Evolutionary conservation across 2,797 vertebrate genomes (phyloP).

Genomic region (Oceanodroma leucorhoa): DNA sequence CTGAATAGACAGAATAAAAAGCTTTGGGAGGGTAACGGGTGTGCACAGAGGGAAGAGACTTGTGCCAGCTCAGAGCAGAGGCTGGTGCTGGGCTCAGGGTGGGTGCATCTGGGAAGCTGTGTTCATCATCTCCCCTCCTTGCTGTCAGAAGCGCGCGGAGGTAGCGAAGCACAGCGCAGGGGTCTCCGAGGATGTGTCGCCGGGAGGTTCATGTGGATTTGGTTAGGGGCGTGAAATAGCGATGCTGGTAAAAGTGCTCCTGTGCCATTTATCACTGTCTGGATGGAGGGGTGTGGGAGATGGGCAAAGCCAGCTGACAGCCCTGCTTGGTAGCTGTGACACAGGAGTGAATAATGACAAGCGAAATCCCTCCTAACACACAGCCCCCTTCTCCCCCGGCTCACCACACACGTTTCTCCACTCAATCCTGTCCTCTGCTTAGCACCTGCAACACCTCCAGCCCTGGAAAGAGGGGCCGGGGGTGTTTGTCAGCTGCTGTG

Average conservation of each 20-base stretch:
- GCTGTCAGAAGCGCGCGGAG: fast-evolving
- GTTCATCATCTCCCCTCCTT: not conserved
- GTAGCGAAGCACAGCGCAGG: fast-evolving
- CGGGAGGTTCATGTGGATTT: constrained; percentile 64
- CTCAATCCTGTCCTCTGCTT: not conserved
- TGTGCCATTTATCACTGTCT: constrained; percentile 66
- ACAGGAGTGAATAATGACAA: not conserved
- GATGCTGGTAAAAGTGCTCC: constrained; percentile 53
- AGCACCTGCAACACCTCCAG: constrained; percentile 3
- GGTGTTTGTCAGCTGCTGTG: not conserved
- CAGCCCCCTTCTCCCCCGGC: not conserved
- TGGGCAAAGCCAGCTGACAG: not conserved
- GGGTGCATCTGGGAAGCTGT: not conserved
- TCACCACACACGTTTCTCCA: not conserved
- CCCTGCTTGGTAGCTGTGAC: not conserved
- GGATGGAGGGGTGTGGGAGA: not conserved
- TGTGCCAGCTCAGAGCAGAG: no score
- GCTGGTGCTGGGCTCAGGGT: not conserved
- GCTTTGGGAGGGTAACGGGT: not conserved
- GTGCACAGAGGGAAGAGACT: not conserved
- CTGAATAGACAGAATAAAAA: not conserved
- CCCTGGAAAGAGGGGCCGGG: not conserved
- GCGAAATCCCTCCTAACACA: not conserved
- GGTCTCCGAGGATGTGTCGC: not conserved
- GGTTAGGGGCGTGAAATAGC: constrained; percentile 60